These are phyloP conservation scores for Corythaixoides concolor DNA, from an alignment of 2,113 vertebrate species.

Conservation along the genomic window DNA sequence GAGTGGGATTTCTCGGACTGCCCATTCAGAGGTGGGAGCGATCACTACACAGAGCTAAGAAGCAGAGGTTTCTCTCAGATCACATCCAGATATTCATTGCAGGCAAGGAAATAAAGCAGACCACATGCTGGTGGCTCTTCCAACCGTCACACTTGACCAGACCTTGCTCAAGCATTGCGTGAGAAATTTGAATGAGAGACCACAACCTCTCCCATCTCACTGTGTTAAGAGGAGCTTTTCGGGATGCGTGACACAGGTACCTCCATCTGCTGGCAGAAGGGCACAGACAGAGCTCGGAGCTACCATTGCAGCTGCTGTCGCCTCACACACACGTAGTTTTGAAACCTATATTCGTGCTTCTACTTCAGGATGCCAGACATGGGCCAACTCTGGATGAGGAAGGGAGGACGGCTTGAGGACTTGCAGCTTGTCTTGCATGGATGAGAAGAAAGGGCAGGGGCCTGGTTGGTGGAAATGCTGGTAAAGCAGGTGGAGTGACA, in stretches of 20 bases:
- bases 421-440: background rate
- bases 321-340: background rate
- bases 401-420: background rate
- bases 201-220: background rate
- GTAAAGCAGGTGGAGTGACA: background rate
- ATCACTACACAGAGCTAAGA: background rate
- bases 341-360: background rate
- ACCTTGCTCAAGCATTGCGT: background rate
- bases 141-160: background rate
- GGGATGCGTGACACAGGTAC: background rate
- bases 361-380: background rate
- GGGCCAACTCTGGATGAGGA: background rate
- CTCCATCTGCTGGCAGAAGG: background rate
- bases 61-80: background rate
- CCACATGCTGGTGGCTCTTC: background rate
- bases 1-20: background rate
- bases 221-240: background rate
- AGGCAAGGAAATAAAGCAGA: background rate
- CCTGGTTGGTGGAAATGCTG: background rate
- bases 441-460: background rate
- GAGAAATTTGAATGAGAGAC: background rate
- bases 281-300: background rate
- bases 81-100: background rate
- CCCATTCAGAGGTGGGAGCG: background rate
- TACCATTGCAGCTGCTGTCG: background rate